Evolutionary conservation across 2,888 invertebrate genomes (phyloP).

Genomic region (Macroteleia sp.): DNA sequence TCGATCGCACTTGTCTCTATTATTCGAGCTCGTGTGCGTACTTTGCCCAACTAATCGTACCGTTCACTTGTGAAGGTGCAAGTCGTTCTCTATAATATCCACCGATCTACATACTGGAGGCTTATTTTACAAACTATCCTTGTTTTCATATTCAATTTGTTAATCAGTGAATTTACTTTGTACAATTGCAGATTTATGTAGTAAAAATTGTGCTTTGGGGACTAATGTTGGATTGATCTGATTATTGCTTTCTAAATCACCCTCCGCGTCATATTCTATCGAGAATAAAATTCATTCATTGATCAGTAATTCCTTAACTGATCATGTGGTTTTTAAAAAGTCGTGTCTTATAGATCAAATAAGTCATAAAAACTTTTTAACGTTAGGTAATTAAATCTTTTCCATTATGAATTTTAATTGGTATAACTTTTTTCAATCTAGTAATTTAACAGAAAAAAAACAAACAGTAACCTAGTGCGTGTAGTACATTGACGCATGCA

Average conservation of each 20-base stretch:
- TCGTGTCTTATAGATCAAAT: not conserved
- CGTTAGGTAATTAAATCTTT: conserved; percentile 8
- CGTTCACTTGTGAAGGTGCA: conserved; percentile 57
- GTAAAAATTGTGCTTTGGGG: conserved; percentile 28
- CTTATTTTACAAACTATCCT: conserved; percentile 24
- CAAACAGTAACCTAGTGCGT: conserved; percentile 54
- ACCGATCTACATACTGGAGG: conserved; percentile 38
- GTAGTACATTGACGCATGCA: conserved; percentile 74
- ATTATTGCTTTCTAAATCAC: conserved; percentile 15
- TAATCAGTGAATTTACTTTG: conserved; percentile 32
- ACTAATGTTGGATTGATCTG: conserved; percentile 21
- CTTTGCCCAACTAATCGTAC: conserved; percentile 61
- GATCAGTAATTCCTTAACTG: not conserved
- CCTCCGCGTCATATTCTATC: conserved; percentile 7
- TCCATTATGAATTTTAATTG: too few relatives aligned
- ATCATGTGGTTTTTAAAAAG: not conserved
- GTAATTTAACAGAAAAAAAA: conserved; percentile 27
- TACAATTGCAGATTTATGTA: conserved; percentile 38
- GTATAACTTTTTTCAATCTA: conserved; percentile 1
- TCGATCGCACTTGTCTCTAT: conserved; percentile 44
- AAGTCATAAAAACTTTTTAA: not conserved
- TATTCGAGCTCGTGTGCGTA: conserved; percentile 60
- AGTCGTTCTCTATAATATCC: conserved; percentile 42
- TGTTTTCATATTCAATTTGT: conserved; percentile 26
- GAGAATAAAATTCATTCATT: not conserved